These are phyloP conservation scores for Eupithecia subfuscata DNA, from an alignment of 2,888 invertebrate species.

Conservation along the genomic window DNA sequence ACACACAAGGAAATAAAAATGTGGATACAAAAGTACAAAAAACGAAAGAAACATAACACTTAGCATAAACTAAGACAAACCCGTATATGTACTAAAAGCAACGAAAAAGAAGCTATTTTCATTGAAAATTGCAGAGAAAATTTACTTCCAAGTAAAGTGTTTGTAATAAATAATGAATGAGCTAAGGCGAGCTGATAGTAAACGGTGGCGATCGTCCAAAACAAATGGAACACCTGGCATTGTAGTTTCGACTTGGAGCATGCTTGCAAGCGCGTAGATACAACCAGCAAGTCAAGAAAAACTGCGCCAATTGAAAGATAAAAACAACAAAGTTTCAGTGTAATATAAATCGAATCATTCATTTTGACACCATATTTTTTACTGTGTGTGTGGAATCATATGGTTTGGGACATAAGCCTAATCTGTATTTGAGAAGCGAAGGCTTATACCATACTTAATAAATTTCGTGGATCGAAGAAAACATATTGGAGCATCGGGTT, in stretches of 20 bases:
- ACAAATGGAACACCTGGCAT: conserved; percentile 1
- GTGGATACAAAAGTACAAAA: background rate
- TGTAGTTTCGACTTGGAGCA: background rate
- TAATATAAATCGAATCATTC: background rate
- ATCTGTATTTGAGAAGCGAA: too few relatives aligned
- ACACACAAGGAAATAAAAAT: background rate
- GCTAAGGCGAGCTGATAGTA: background rate
- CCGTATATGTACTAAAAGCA: background rate
- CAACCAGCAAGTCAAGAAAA: background rate
- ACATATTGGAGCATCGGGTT: too few relatives aligned
- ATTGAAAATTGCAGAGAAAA: background rate
- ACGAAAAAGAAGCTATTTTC: background rate
- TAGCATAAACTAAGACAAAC: background rate
- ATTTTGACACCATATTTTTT: background rate
- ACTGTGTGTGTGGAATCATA: background rate
- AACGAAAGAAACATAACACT: background rate
- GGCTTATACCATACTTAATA: too few relatives aligned
- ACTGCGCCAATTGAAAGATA: background rate
- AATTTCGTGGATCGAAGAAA: too few relatives aligned
- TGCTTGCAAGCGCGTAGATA: background rate
- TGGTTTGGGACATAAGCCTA: too few relatives aligned
- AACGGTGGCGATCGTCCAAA: background rate
- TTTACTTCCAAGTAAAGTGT: background rate
- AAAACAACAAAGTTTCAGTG: background rate
- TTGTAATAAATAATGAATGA: background rate